phyloP scores from a whole-genome alignment of 2,797 vertebrate species.

The Pipistrellus pipistrellus region DNA sequence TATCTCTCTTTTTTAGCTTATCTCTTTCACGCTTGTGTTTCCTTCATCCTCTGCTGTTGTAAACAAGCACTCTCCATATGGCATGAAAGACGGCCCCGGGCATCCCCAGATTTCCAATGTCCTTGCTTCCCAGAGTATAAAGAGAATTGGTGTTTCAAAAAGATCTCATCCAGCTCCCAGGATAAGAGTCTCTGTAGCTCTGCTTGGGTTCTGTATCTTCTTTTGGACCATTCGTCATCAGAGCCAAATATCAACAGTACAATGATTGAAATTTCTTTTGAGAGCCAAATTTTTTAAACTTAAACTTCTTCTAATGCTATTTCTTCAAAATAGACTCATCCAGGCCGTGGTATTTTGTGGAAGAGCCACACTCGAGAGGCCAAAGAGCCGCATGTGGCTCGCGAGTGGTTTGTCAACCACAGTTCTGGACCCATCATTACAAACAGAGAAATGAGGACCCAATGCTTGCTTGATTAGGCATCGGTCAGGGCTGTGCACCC shows the following conservation, averaged over 20 bases:
- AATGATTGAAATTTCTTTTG: too few species aligned
- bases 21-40: constrained; percentile 8
- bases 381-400: too few species aligned
- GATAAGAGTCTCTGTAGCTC: not conserved
- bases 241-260: too few species aligned
- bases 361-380: too few species aligned
- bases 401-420: too few species aligned
- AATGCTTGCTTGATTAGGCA: not conserved
- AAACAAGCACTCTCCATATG: not conserved
- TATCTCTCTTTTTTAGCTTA: not conserved
- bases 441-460: not conserved
- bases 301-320: too few species aligned
- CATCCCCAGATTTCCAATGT: not conserved
- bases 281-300: too few species aligned
- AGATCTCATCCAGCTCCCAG: not conserved
- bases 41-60: not conserved
- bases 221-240: too few species aligned
- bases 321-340: too few species aligned
- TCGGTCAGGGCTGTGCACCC: not conserved
- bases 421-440: not conserved
- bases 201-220: not conserved
- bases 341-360: too few species aligned
- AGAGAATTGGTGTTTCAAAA: not conserved
- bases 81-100: not conserved
- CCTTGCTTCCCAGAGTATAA: not conserved